Percentiles rank a stretch among this genome's conserved stretches.
Evolutionary conservation across 2,888 invertebrate species (phyloP).

Genomic region (Hermaeophaga mercurialis): DNA sequence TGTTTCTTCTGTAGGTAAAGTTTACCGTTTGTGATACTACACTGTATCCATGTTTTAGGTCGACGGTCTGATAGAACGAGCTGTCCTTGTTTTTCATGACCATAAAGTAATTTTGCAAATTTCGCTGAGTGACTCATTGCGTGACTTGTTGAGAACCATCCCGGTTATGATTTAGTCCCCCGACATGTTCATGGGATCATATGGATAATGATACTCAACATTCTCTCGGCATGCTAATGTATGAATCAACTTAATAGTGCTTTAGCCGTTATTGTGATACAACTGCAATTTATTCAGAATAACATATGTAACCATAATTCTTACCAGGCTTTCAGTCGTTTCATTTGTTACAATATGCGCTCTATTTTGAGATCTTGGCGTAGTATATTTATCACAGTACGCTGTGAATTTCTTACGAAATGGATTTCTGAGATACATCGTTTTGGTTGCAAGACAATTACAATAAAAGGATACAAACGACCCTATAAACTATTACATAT

Average conservation of each 20-base stretch:
- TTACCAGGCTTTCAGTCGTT: constrained; percentile 20
- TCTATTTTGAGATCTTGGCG: constrained; percentile 13
- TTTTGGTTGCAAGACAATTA: too few species aligned
- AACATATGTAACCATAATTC: constrained; percentile 26
- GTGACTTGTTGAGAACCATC: constrained; percentile 16
- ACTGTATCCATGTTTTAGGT: neutral
- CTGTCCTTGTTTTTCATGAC: neutral
- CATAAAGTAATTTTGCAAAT: constrained; percentile 20
- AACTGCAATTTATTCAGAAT: constrained; percentile 26
- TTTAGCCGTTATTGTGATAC: constrained; percentile 28
- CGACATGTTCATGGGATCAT: constrained; percentile 24
- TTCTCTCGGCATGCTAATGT: constrained; percentile 24
- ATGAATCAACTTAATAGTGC: constrained; percentile 33
- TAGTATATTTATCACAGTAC: too few species aligned
- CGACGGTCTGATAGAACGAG: neutral
- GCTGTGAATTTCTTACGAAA: neutral
- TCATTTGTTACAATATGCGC: constrained; percentile 4
- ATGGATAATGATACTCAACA: constrained; percentile 24
- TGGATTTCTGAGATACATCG: too few species aligned
- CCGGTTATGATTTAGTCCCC: constrained; percentile 19
- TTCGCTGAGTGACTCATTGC: constrained; percentile 24
- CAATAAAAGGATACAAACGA: too few species aligned
- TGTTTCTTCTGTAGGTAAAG: too few species aligned
- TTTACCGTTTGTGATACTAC: neutral
- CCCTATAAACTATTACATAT: too few species aligned